These are phyloP conservation scores for Muscicapa comitata DNA, from an alignment of 2,797 vertebrate species.

Conservation along the genomic window DNA sequence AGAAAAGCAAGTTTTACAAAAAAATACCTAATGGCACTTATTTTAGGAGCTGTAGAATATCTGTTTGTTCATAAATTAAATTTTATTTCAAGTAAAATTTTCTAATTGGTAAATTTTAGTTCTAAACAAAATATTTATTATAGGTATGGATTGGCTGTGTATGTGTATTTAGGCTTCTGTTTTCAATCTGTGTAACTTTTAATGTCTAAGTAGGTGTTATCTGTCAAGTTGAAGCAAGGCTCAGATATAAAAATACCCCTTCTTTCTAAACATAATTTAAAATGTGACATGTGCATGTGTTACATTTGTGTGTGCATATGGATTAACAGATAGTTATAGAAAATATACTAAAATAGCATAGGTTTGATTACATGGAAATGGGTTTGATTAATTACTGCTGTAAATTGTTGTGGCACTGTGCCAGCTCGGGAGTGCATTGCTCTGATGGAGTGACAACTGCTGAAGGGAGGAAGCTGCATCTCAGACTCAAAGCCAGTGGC, in stretches of 20 bases:
- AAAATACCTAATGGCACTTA: neutral
- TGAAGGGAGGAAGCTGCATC: neutral
- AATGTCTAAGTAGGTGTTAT: neutral
- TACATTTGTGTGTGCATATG: neutral
- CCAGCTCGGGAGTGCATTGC: neutral
- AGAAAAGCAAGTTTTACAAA: neutral
- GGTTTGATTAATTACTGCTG: neutral
- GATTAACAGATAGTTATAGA: neutral
- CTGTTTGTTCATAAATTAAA: neutral
- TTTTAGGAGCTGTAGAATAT: neutral
- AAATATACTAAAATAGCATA: neutral
- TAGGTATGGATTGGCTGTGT: neutral
- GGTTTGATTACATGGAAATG: neutral
- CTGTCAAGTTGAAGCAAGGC: slow-evolving; percentile 10
- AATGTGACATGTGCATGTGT: neutral
- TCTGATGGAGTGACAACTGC: neutral
- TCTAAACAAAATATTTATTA: neutral
- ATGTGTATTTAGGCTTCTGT: neutral
- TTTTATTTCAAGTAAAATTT: neutral
- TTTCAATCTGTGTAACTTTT: neutral
- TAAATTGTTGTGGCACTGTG: neutral
- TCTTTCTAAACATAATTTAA: slow-evolving; percentile 9
- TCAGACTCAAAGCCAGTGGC: neutral
- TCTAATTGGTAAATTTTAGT: neutral
- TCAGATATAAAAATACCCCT: neutral